Percentiles rank a stretch among this genome's conserved stretches.
Conservation (phyloP, 2,888 invertebrate species). For the Siphonodentalium dalli region DNA sequence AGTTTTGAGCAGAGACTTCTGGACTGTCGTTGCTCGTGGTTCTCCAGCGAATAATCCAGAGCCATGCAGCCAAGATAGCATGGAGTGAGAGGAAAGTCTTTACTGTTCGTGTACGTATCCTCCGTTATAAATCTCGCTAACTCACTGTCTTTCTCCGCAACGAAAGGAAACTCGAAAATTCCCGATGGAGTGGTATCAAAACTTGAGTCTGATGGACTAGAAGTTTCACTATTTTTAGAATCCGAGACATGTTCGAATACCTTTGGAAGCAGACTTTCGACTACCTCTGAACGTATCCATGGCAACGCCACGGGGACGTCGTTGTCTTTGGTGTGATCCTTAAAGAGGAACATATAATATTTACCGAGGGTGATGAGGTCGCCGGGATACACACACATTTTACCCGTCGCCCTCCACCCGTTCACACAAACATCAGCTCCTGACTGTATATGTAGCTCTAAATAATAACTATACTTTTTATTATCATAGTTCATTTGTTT, state of each 20-base stretch:
- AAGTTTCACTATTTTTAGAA: too few species aligned
- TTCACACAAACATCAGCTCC: slow-evolving; percentile 45
- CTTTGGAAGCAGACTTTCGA: too few species aligned
- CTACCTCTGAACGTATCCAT: slow-evolving; percentile 35
- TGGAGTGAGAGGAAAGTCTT: slow-evolving; percentile 39
- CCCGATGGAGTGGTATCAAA: too few species aligned
- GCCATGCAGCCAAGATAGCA: slow-evolving; percentile 47
- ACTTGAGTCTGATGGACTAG: too few species aligned
- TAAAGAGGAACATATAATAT: slow-evolving; percentile 56
- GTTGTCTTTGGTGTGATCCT: slow-evolving; percentile 48
- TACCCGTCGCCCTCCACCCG: slow-evolving; percentile 33
- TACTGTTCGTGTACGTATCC: slow-evolving; percentile 36
- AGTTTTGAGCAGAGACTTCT: slow-evolving; percentile 41
- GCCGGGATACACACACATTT: slow-evolving; percentile 43
- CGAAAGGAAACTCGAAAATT: slow-evolving; percentile 32
- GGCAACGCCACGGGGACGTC: slow-evolving; percentile 45
- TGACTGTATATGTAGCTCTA: slow-evolving; percentile 38
- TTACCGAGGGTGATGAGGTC: slow-evolving; percentile 54
- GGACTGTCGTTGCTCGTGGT: slow-evolving; percentile 39
- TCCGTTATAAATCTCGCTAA: slow-evolving; percentile 45
- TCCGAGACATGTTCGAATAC: too few species aligned
- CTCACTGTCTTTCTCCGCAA: slow-evolving; percentile 49
- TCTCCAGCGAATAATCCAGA: slow-evolving; percentile 44
- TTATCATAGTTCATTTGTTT: background rate
- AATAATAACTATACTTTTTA: slow-evolving; percentile 40